phyloP scores from a whole-genome alignment of 2,113 vertebrate species.

The Tauraco erythrolophus region DNA sequence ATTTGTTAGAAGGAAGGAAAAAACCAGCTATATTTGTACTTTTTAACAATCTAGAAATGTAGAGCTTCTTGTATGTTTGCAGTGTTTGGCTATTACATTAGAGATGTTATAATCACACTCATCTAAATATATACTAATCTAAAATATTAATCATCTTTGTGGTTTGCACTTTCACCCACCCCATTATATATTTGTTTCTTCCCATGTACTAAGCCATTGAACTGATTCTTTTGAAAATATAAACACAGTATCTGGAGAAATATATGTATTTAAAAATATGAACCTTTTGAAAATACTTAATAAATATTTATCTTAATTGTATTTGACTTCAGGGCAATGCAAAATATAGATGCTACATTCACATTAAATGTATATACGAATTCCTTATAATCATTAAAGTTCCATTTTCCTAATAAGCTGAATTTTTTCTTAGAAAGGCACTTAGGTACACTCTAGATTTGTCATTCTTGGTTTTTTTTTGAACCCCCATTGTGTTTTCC shows the following conservation, averaged over 20 bases:
- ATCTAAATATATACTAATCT: not conserved
- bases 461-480: not conserved
- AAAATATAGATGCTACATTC: not conserved
- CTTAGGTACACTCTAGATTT: not conserved
- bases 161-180: not conserved
- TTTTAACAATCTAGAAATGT: not conserved
- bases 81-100: not conserved
- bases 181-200: not conserved
- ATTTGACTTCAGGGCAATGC: not conserved
- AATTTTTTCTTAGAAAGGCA: not conserved
- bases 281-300: not conserved
- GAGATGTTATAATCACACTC: not conserved
- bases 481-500: not conserved
- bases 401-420: not conserved
- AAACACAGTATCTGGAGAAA: not conserved
- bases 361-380: not conserved
- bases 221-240: not conserved
- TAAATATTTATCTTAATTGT: not conserved
- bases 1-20: not conserved
- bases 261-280: not conserved
- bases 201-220: not conserved
- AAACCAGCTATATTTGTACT: not conserved
- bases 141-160: not conserved
- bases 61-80: not conserved
- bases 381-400: not conserved